phyloP scores from a whole-genome alignment of 2,888 invertebrate genomes.

The Pyrochroa serraticornis region DNA sequence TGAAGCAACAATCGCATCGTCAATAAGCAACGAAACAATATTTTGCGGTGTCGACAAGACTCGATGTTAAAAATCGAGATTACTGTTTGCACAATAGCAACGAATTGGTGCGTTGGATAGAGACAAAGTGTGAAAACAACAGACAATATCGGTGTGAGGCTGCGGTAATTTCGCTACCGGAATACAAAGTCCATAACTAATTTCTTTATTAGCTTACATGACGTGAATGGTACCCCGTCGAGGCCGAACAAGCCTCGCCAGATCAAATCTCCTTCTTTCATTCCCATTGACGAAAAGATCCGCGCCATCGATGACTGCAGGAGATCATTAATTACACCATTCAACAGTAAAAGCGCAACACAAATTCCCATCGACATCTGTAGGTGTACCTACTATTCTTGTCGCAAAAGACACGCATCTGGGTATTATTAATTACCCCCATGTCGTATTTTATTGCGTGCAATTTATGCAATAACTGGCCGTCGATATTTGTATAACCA shows the following conservation, averaged over 20 bases:
- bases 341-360: neutral
- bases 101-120: too few relatives aligned
- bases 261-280: slow-evolving; percentile 24
- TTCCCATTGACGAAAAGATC: slow-evolving; percentile 5
- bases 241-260: slow-evolving; percentile 32
- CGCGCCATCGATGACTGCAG: too few relatives aligned
- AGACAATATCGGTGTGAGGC: slow-evolving; percentile 6
- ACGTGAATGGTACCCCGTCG: slow-evolving; percentile 47
- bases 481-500: neutral
- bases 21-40: too few relatives aligned
- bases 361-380: too few relatives aligned
- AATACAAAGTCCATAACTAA: slow-evolving; percentile 53
- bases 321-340: slow-evolving; percentile 19
- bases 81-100: too few relatives aligned
- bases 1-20: too few relatives aligned
- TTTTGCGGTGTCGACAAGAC: too few relatives aligned
- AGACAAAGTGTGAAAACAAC: too few relatives aligned
- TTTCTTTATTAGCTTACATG: slow-evolving; percentile 53
- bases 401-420: neutral
- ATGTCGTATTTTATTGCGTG: neutral
- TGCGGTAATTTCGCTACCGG: slow-evolving; percentile 43
- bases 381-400: too few relatives aligned
- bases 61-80: too few relatives aligned
- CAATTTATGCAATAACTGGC: neutral
- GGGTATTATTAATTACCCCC: slow-evolving; percentile 3